phyloP scores from a whole-genome alignment of 2,888 invertebrate species.

The Clunio marinus region DNA sequence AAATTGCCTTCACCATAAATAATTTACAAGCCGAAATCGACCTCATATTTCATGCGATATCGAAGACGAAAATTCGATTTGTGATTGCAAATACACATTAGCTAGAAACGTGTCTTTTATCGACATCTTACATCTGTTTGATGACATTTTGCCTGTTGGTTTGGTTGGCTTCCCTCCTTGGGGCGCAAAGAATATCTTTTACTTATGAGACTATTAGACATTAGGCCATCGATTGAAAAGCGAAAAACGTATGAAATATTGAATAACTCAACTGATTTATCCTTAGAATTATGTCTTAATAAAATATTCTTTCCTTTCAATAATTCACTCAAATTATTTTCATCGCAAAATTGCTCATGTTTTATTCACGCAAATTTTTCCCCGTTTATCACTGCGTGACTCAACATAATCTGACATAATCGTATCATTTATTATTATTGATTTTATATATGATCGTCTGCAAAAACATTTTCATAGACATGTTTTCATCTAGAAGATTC shows the following conservation, averaged over 20 bases:
- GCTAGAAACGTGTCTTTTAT: background rate
- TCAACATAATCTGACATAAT: constrained; percentile 6
- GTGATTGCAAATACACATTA: constrained; percentile 7
- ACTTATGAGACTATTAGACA: too few species aligned
- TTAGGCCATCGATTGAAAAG: background rate
- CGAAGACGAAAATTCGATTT: background rate
- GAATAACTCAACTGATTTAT: background rate
- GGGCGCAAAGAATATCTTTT: background rate
- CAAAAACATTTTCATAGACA: too few species aligned
- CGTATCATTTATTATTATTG: constrained; percentile 4
- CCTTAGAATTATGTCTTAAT: constrained; percentile 2
- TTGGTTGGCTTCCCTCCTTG: background rate
- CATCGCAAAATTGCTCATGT: constrained; percentile 6
- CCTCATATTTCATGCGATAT: constrained; percentile 5
- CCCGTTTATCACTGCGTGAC: constrained; percentile 4
- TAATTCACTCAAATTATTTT: constrained; percentile 10
- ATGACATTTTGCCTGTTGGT: too few species aligned
- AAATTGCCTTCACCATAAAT: constrained; percentile 7
- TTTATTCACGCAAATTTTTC: constrained; percentile 4
- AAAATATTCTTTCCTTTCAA: background rate
- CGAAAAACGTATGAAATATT: background rate
- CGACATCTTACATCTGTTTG: background rate
- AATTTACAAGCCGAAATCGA: constrained; percentile 1
- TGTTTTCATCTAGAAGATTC: too few species aligned
- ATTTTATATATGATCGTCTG: too few species aligned